Conservation (phyloP, 2,797 vertebrate species). For the Garrulus glandarius region DNA sequence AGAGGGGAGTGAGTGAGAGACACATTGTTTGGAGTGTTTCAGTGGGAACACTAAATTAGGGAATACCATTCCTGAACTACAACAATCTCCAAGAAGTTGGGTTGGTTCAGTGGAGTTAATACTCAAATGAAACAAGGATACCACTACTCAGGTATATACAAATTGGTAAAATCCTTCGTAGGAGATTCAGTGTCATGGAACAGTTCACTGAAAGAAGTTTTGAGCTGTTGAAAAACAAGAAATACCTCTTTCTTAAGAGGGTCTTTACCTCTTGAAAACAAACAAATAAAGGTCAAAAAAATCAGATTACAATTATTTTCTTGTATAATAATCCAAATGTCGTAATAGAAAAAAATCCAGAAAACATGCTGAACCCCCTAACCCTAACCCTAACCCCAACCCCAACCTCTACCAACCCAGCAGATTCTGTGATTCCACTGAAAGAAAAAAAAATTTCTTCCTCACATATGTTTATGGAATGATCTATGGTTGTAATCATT, state of each 20-base stretch:
- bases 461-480: background rate
- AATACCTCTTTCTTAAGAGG: background rate
- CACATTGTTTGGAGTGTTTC: background rate
- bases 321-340: background rate
- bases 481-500: background rate
- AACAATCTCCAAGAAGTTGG: background rate
- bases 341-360: background rate
- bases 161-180: background rate
- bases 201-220: background rate
- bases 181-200: background rate
- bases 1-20: rapidly evolving
- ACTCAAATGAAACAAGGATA: background rate
- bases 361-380: background rate
- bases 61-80: background rate
- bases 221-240: background rate
- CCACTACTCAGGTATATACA: background rate
- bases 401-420: background rate
- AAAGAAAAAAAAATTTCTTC: background rate
- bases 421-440: background rate
- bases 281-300: background rate
- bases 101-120: background rate
- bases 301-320: background rate
- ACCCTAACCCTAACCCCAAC: too few relatives aligned
- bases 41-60: background rate
- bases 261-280: background rate